Evolutionary conservation across 2,113 vertebrate species (phyloP), one percentile per base, ranked within the genome.

Genomic region (Bufo bufo): DNA sequence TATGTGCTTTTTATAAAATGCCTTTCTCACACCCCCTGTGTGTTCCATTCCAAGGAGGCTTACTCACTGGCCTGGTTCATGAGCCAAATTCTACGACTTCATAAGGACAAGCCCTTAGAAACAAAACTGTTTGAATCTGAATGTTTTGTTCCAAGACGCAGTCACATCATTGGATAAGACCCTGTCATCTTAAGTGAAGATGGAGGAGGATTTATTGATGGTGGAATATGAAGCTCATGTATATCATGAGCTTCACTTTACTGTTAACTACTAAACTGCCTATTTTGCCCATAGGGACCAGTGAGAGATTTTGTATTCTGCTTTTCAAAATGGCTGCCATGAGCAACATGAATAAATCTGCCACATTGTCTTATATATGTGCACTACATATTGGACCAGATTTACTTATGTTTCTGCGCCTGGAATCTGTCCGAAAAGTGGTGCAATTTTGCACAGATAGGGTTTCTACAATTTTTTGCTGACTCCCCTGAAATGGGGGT

Each of bases 41-140:
- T 69, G 43, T 71, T 87, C 81, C 85, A 87, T 87, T 87, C 77
- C 85, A 87, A 80, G 63, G 13, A 87, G 85, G 85, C 77, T 87
- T 87, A 80, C 85, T 87, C 85, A 87, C 61, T 87, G 63, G 77
- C n/a, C 77, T 54, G 77, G 16, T 54, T 65, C n/a, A 50, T 80
- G 50, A 54, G 85, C 85, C 77, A 87, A 80, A 56, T 80, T 87
- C 59, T 87, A 80, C 59, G 16, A 86, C 61, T 86, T 86, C 47
- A 63, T 69, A 86, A 80, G 77, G 63, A 81, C 85, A 87, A 81
- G 47, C 77, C 85, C 77, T 80, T 80, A 49, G 77, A 56, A 80
- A 71, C 85, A 80, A 54, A 58, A 87, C 56, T 77, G 71, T 85
- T 86, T 86, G 20, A 86, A 61, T 33, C 47, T 58, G 14, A 80